A percentile compares a stretch with the other conserved stretches of the same genome.
phyloP scores from a whole-genome alignment of 2,888 invertebrate genomes.

The Plebejus anna region DNA sequence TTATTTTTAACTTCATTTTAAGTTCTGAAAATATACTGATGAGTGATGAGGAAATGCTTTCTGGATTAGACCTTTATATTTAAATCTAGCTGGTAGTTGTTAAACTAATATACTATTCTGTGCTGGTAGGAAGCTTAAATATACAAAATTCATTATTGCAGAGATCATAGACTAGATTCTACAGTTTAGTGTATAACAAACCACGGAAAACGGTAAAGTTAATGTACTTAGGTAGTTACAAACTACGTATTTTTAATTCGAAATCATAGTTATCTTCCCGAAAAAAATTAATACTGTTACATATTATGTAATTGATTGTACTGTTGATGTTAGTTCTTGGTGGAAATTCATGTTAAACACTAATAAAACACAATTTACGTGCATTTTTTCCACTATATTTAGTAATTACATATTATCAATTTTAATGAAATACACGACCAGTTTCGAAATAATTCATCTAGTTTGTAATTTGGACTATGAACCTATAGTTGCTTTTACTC shows the following conservation, averaged over 20 bases:
- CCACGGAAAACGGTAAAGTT: conserved; percentile 13
- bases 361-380: no score
- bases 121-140: conserved; percentile 57
- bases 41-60: not conserved
- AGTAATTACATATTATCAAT: no score
- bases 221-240: not conserved
- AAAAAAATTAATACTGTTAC: not conserved
- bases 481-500: no score
- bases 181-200: conserved; percentile 40
- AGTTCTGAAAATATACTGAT: not conserved
- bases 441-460: no score
- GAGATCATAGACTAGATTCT: conserved; percentile 77
- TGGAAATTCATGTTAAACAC: no score
- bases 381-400: no score
- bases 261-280: not conserved
- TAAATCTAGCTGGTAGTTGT: conserved; percentile 56
- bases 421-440: no score
- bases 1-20: not conserved
- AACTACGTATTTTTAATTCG: not conserved
- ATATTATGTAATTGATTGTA: no score
- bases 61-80: conserved; percentile 32
- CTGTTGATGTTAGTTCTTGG: no score
- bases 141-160: conserved; percentile 55
- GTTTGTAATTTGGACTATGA: no score
- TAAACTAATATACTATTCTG: no score